Conservation (phyloP, 2,797 vertebrate species). For the Buphagus erythrorhynchus region DNA sequence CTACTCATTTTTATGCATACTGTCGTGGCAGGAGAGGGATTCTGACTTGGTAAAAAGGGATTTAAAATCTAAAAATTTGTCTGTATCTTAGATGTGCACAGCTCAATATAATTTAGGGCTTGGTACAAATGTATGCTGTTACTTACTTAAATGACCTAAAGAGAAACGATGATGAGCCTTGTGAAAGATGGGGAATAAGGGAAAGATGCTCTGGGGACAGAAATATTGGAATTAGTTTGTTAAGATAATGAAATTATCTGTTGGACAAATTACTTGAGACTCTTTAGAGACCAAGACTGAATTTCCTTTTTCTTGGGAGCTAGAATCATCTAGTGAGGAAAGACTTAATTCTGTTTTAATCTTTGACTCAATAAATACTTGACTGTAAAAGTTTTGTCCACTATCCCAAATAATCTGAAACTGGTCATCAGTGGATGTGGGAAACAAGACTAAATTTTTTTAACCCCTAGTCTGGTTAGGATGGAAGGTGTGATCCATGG, state of each 20-base stretch:
- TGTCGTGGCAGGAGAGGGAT: background rate
- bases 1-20: background rate
- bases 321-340: background rate
- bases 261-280: constrained; percentile 35
- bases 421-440: background rate
- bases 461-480: background rate
- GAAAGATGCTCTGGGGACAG: constrained; percentile 27
- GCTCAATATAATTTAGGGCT: background rate
- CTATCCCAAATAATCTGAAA: background rate
- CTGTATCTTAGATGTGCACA: background rate
- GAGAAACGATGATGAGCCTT: background rate
- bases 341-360: constrained; percentile 4
- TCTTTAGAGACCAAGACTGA: constrained; percentile 31
- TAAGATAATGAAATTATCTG: constrained; percentile 51
- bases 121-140: background rate
- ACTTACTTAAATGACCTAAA: constrained; percentile 1
- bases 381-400: background rate
- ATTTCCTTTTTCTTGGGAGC: constrained; percentile 30
- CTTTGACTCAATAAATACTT: background rate
- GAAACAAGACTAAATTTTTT: background rate
- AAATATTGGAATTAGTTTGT: background rate
- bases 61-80: background rate
- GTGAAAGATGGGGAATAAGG: background rate
- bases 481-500: background rate
- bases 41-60: background rate